Evolutionary conservation across 1,140 invertebrate genomes (phyloP), one percentile per base, ranked within the genome.

Genomic region (Trypoxylus dichotomus): DNA sequence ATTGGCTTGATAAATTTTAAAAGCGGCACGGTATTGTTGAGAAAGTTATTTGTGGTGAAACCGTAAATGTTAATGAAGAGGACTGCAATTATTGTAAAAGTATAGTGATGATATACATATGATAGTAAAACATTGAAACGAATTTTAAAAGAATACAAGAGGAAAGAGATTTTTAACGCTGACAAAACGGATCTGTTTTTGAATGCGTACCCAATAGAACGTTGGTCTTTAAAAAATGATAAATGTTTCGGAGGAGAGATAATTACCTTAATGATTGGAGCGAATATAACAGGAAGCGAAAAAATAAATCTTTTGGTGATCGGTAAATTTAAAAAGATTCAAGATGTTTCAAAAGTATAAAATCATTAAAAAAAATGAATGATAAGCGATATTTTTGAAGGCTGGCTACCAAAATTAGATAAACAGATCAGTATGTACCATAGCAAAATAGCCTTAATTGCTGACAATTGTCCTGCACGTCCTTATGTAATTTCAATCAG

Each of bases 401-500:
- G 81, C 63, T 84, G 82, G 82, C 78, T 87, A 21, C 76, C 79
- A 77, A 82, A 83, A 32, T 58, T 87, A 27, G 82, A 86, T 80
- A 81, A 80, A 24, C 78, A 83, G 76, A 83, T 85, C 80, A 74
- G 77, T 63, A 82, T 32, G 32, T 72, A 85, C 78, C 86, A 85
- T 79, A 75, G 86, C 78, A 86, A 88, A 82, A 87, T 87, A 76
- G 75, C 87, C 8, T 77, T 89, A 32, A 84, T 89, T 74, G 78
- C 88, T 43, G 87, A 89, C 80, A 89, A 88, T 79, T 88, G 85
- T 80, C 79, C 84, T 74, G 83, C 86, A 68, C 85, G 75, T 29
- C 72, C 68, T 24, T 24, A 7, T 24, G 8, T 24, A 60, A 60
- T 60, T 60, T 60, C n/a, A 60, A 60, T 19, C 58, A 78, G 47